Evolutionary conservation across 1,140 invertebrate species (phyloP).

Genomic region (Drosophila parvula): DNA sequence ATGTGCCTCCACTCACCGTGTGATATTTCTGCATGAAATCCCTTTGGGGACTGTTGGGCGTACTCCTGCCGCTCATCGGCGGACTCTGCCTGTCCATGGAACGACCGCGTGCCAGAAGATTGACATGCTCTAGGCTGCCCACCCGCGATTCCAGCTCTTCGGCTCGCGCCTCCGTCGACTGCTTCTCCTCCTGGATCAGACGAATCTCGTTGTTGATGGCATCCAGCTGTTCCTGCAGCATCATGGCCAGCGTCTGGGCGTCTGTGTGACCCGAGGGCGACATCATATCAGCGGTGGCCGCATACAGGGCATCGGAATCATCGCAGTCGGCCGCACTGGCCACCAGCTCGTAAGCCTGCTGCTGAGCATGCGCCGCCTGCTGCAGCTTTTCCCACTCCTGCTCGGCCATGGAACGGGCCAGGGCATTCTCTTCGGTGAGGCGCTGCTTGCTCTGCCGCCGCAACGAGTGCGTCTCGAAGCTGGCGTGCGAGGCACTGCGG

Average conservation of each 20-base stretch:
- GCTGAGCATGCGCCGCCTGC: slow-evolving; percentile 97
- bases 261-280: slow-evolving; percentile 94
- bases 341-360: slow-evolving; percentile 96
- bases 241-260: slow-evolving; percentile 98
- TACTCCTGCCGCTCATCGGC: slow-evolving; percentile 89
- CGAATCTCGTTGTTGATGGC: slow-evolving; percentile 99
- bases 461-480: slow-evolving; percentile 91
- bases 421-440: slow-evolving; percentile 84
- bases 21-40: slow-evolving; percentile 86
- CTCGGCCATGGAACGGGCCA: slow-evolving; percentile 87
- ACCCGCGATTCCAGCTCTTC: slow-evolving; percentile 99
- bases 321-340: slow-evolving; percentile 95
- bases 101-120: slow-evolving; percentile 91
- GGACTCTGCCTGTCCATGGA: slow-evolving; percentile 91
- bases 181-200: slow-evolving; percentile 99
- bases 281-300: slow-evolving; percentile 89
- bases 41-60: slow-evolving; percentile 83
- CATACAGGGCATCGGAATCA: slow-evolving; percentile 90
- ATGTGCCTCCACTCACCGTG: too few species aligned
- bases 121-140: slow-evolving; percentile 97
- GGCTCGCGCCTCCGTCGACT: slow-evolving; percentile 97
- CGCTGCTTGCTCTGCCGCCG: slow-evolving; percentile 86
- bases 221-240: slow-evolving; percentile 99
- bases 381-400: slow-evolving; percentile 97
- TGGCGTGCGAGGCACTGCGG: slow-evolving; percentile 90